Conservation (phyloP, 2,113 vertebrate genomes). For the Hippopotamus amphibius region DNA sequence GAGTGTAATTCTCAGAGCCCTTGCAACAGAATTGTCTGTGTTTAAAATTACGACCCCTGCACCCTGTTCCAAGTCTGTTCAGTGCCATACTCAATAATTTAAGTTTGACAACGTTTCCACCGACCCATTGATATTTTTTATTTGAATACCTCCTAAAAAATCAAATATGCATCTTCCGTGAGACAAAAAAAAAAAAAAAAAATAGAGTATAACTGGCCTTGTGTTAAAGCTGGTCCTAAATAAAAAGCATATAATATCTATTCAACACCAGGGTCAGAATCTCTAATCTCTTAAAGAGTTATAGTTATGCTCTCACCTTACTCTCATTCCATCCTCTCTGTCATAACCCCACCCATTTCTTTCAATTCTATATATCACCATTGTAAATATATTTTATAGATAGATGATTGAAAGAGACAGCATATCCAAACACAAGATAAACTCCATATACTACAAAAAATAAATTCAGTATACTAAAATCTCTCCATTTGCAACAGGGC, state of each 20-base stretch:
- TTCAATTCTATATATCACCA: neutral
- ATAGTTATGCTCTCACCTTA: neutral
- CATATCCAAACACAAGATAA: neutral
- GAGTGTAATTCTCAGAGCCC: neutral
- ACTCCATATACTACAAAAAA: neutral
- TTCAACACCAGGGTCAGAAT: neutral
- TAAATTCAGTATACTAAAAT: neutral
- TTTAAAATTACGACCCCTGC: slow-evolving; percentile 12
- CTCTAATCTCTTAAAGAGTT: neutral
- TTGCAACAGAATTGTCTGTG: neutral
- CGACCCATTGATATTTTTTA: neutral
- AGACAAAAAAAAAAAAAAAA: neutral
- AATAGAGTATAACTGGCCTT: neutral
- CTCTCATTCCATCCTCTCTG: neutral
- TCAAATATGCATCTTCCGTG: neutral
- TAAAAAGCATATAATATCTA: neutral
- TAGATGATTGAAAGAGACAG: neutral
- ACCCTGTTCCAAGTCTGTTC: neutral
- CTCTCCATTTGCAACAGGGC: neutral
- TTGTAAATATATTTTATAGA: neutral
- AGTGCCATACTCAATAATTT: neutral
- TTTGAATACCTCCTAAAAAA: neutral
- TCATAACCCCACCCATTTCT: neutral
- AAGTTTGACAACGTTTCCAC: neutral
- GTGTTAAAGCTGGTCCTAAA: neutral